phyloP scores from a whole-genome alignment of 2,113 vertebrate species.

The Gadus chalcogrammus region DNA sequence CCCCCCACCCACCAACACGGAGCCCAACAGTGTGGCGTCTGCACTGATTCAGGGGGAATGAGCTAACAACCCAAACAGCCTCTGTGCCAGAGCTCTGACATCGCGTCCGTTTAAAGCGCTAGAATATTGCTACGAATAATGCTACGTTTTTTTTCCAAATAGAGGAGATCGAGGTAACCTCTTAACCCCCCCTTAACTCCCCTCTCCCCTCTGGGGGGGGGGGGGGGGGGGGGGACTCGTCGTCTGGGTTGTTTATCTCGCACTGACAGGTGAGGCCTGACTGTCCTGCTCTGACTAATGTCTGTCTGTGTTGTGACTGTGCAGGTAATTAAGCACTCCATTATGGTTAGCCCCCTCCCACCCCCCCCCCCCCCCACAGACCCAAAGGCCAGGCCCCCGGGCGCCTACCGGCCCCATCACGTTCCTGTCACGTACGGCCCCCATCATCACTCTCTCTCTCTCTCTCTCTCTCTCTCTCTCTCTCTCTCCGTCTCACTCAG shows the following conservation, averaged over 20 bases:
- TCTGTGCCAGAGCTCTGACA: background rate
- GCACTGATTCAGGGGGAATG: conserved; percentile 37
- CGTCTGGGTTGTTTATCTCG: conserved; percentile 64
- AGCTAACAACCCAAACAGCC: conserved; percentile 16
- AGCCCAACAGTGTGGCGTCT: conserved; percentile 35
- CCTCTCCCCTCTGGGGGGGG: conserved; percentile 29
- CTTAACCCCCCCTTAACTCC: background rate
- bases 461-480: conserved; percentile 33
- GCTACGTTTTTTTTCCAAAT: background rate
- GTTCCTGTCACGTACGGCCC: conserved; percentile 65
- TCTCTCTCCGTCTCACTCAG: too few relatives aligned
- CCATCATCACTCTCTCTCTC: conserved; percentile 66
- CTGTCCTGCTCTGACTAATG: conserved; percentile 66
- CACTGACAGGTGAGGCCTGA: conserved; percentile 61
- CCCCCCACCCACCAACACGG: conserved; percentile 22
- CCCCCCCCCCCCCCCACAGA: conserved; percentile 55
- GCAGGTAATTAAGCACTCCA: conserved; percentile 78
- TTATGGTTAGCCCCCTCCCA: conserved; percentile 68
- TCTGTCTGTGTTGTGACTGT: conserved; percentile 68
- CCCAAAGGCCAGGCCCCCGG: conserved; percentile 56
- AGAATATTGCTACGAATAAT: background rate
- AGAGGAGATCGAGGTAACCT: background rate
- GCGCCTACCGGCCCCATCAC: conserved; percentile 59
- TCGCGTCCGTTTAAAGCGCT: background rate
- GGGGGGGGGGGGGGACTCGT: conserved; percentile 25